Evolutionary conservation across 2,113 vertebrate genomes (phyloP), one percentile per base, ranked within the genome.

Genomic region (Ophiodon elongatus): DNA sequence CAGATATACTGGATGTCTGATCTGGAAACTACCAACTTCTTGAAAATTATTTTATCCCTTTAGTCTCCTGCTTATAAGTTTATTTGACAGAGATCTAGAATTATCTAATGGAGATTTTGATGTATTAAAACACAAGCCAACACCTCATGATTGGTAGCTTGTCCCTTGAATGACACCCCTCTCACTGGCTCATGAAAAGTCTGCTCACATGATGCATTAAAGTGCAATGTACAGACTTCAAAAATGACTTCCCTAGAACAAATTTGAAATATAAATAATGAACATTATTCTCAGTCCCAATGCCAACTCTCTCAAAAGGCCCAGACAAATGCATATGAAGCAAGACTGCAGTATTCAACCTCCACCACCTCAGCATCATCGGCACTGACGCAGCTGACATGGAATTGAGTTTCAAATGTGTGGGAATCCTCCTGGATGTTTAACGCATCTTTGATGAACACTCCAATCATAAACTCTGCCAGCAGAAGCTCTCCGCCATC

Each of bases 11-110:
- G n/a, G 29, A 74, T 62, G 10, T 54, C 15, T 13, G 5, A 3
- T 37, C 17, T 39, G 25, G 52, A 80, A 85, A 77, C 39, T 52
- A 72, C 78, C 73, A 2, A 1, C 4, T 82, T 60, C 33, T 31
- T 29, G 29, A 27, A 9, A 21, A 56, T 19, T 0, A 59, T 21
- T n/a, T 23, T 14, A 41, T 37, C 19, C 6, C 15, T 6, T 33
- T 23, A 63, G 64, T 82, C 41, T 37, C 21, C 21, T 2, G 29
- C n/a, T 9, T 33, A 7, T 4, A 33, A 0, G 4, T 63, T 17
- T 52, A 7, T 65, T 43, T 73, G 19, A 45, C 47, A 60, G n/a
- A 52, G 8, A 23, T 62, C 10, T 4, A 15, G 9, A 82, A 67
- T 37, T n/a, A 25, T 63, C 33, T 45, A 37, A 6, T 2, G 35